Base-by-base conservation (phyloP, 2,113 vertebrate species). In the Albula goreensis region DNA sequence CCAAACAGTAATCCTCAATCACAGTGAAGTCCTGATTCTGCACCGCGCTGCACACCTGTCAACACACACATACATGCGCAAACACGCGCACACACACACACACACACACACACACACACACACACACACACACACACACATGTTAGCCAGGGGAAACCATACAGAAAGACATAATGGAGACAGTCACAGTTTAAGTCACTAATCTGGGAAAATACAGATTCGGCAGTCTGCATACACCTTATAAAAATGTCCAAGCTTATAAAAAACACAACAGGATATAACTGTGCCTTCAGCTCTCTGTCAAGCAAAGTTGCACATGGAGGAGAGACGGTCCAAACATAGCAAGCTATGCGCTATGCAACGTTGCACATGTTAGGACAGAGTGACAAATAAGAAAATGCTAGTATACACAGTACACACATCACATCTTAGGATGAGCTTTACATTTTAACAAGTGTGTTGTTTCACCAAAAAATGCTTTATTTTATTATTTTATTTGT, bases 21-120 rank as follows among this genome's bases (percentile, higher is more conserved):
- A 99, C 91, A 17, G 97, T 98, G 92, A 99, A 98, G 91, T 99
- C 98, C 93, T 99, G 98, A 92, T 99, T 99, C 93, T 99, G 98
- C 84, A 99, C 78, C 0, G 98, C 97, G 87, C 98, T 99, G 92
- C 96, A 96, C 1, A 97, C 94, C 96, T 96, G 15, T 74, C 66
- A 49, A 57, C 19, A 84, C 19, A 25, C 52, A 81, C 17, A 15
- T 9, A 63, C 25, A 66, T 25, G 57, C 31, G 1, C 31, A 41
- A 41, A 41, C 31, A 41, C 31, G 31, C 31, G 1, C 8, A 81
- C 51, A 84, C 70, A 74, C 66, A 70, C 56, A 66, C 48, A 13
- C 5, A 70, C 25, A 15, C n/a, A 66, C 50, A 11, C 60, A 60
- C 25, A 77, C 22, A 56, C 70, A 49, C 51, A 49, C 31, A 74